Evolutionary conservation across 2,113 vertebrate species (phyloP), one percentile per base, ranked within the genome.

Genomic region (Eudyptes chrysolophus): DNA sequence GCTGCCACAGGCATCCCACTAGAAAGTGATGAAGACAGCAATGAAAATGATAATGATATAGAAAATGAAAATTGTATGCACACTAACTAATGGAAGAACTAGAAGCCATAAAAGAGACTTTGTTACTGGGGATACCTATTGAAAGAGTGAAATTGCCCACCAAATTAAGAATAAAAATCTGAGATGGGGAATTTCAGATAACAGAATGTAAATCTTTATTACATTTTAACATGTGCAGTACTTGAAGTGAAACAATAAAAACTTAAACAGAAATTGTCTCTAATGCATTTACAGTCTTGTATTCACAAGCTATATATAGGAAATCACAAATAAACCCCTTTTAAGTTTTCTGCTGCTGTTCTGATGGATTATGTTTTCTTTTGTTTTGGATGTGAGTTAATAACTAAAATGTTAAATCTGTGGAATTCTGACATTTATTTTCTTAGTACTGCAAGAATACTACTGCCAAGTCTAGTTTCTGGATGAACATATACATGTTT

Each of bases 51-150:
- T 97, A 98, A 98, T 38, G 99, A 98, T 65, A 96, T 99, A 97
- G 99, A 98, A 97, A 99, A 98, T 42, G 99, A 99, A 92, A 98
- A 99, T 92, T 98, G 99, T 97, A 99, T 99, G 99, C 99, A 99
- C 98, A 99, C 99, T 98, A 99, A 99, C 98, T 99, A 98, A 99
- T 87, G 96, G 96, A 97, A 97, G 97, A 98, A 98, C 98, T 97
- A 98, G 98, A 99, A 99, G 99, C 99, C 99, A 99, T 99, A 99
- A 96, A 97, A 98, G 97, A 98, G 97, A 98, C 98, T 98, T 97
- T 97, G 95, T 74, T 95, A 42, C 95, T 74, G 98, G 96, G 98
- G 97, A 98, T 98, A 82, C 90, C 92, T 87, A 64, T 97, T 88
- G 93, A 90, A 96, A 97, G 94, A 95, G 94, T 91, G 95, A 97